These are phyloP conservation scores for Oscheius sp. DNA, from an alignment of 2,888 invertebrate genomes.

Conservation along the genomic window DNA sequence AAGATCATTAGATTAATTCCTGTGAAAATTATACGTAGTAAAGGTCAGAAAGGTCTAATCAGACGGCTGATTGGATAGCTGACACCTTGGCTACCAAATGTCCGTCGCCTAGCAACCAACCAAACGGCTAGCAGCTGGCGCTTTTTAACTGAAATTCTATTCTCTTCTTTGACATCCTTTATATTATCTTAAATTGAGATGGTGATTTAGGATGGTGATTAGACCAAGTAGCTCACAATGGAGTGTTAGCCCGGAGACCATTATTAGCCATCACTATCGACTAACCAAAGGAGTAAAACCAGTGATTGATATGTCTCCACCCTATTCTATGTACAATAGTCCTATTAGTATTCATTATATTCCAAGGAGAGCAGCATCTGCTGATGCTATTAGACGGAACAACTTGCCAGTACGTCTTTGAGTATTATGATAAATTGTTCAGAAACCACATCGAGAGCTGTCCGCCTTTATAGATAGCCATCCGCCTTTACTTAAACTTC, in stretches of 20 bases:
- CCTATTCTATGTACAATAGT: constrained; percentile 55
- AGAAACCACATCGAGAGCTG: constrained; percentile 42
- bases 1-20: no score
- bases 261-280: constrained; percentile 54
- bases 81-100: constrained; percentile 1
- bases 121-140: constrained; percentile 26
- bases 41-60: no score
- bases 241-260: constrained; percentile 49
- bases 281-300: constrained; percentile 42
- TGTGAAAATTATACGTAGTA: no score
- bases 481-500: constrained; percentile 22
- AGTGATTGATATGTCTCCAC: constrained; percentile 44
- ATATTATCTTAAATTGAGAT: background rate
- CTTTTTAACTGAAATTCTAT: constrained; percentile 11
- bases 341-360: constrained; percentile 54
- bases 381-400: constrained; percentile 39
- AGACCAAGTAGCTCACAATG: constrained; percentile 46
- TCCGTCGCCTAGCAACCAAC: constrained; percentile 16
- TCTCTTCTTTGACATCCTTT: constrained; percentile 8
- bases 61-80: constrained; percentile 20
- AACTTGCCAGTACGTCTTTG: constrained; percentile 11
- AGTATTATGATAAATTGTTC: background rate
- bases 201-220: constrained; percentile 28
- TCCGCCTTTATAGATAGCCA: constrained; percentile 43
- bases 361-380: constrained; percentile 44